phyloP scores from a whole-genome alignment of 2,797 vertebrate species.

The Prionace glauca region DNA sequence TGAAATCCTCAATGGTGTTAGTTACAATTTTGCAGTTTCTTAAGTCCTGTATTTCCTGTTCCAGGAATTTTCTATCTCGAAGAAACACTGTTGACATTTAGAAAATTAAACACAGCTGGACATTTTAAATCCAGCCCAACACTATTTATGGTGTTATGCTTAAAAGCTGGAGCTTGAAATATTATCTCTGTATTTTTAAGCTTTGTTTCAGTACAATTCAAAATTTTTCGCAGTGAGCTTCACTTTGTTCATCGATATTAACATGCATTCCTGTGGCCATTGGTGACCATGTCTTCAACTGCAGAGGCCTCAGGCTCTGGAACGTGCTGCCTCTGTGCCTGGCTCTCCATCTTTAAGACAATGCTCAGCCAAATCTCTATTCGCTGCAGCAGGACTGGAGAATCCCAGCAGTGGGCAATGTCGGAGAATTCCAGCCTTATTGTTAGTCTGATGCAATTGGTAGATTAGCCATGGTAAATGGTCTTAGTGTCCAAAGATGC shows the following conservation, averaged over 20 bases:
- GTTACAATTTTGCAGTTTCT: neutral
- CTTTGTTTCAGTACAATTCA: neutral
- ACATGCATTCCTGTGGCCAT: neutral
- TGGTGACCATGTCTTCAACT: neutral
- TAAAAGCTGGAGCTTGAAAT: neutral
- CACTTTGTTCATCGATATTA: neutral
- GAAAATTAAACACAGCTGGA: conserved; percentile 8
- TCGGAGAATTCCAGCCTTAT: too few species aligned
- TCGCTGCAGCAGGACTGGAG: too few species aligned
- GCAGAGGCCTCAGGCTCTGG: neutral
- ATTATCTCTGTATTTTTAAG: neutral
- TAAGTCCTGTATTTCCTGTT: neutral
- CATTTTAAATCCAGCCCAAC: neutral
- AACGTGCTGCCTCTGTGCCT: neutral
- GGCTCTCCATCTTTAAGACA: neutral
- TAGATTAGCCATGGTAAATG: too few species aligned
- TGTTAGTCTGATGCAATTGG: too few species aligned
- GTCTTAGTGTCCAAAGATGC: too few species aligned
- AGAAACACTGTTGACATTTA: neutral
- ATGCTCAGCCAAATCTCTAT: neutral
- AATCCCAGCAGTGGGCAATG: too few species aligned
- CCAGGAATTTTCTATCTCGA: neutral
- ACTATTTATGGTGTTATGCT: neutral
- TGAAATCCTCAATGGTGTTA: neutral
- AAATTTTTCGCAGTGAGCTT: neutral